phyloP scores from a whole-genome alignment of 23 tunicate genomes.

The Trididemnum miniatum region DNA sequence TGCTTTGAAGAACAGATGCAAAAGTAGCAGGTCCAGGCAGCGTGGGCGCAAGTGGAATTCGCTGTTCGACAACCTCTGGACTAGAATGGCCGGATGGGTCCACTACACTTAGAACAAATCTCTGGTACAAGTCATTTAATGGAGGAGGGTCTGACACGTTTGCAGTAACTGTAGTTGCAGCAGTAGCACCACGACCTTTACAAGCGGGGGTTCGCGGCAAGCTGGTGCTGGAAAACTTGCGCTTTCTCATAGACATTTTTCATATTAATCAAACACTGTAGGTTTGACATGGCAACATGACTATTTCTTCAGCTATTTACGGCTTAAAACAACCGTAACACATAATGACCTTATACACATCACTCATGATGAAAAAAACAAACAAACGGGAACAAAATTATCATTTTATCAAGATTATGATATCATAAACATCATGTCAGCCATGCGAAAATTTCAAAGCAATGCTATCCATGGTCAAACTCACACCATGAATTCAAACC shows the following conservation, averaged over 20 bases:
- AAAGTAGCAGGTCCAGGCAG: neutral
- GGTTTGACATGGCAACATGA: neutral
- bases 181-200: neutral
- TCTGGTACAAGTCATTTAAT: neutral
- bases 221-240: slow-evolving; percentile 17
- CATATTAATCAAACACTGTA: too few species aligned
- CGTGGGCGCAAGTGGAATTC: neutral
- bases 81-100: neutral
- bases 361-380: too few species aligned
- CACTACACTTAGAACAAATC: slow-evolving; percentile 2
- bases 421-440: too few species aligned
- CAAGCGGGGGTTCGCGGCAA: neutral
- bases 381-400: too few species aligned
- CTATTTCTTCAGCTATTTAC: too few species aligned
- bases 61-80: slow-evolving; percentile 3
- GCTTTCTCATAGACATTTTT: slow-evolving; percentile 16
- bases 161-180: neutral
- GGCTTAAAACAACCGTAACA: too few species aligned
- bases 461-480: too few species aligned
- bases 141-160: neutral
- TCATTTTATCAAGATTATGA: too few species aligned
- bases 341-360: too few species aligned
- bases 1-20: neutral
- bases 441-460: too few species aligned
- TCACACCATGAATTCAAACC: too few species aligned